Conservation (phyloP, 2,797 vertebrate genomes). For the Saxicola maurus region DNA sequence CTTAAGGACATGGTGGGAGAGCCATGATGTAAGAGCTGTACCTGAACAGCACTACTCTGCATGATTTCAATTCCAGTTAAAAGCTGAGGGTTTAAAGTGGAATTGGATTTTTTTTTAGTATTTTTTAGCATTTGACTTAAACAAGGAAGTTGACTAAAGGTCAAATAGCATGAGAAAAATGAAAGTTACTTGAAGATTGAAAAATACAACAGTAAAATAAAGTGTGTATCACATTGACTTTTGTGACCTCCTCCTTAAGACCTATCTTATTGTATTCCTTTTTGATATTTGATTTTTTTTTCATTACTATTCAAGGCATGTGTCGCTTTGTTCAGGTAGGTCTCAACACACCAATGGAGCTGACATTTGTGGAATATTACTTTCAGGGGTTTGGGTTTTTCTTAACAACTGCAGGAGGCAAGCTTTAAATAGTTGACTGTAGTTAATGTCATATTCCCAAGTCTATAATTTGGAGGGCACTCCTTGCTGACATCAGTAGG, state of each 20-base stretch:
- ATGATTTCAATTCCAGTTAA: not conserved
- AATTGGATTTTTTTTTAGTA: not conserved
- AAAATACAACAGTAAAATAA: not conserved
- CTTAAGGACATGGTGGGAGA: not conserved
- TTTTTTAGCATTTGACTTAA: not conserved
- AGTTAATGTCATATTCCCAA: not conserved
- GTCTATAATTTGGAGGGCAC: not conserved
- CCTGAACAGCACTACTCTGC: not conserved
- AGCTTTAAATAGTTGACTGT: not conserved
- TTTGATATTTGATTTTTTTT: not conserved
- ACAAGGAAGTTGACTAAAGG: not conserved
- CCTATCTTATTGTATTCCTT: not conserved
- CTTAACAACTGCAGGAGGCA: not conserved
- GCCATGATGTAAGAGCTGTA: not conserved
- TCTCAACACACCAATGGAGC: not conserved
- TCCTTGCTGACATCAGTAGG: constrained; percentile 1
- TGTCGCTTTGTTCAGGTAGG: not conserved
- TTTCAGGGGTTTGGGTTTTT: not conserved
- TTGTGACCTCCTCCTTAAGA: not conserved
- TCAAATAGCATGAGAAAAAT: not conserved
- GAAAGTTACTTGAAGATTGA: not conserved
- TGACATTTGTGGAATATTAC: not conserved
- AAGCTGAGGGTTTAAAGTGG: not conserved
- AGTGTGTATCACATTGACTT: not conserved
- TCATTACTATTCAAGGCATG: not conserved